These are phyloP conservation scores for Hoplostethus atlanticus DNA, from an alignment of 2,797 vertebrate genomes.

Conservation along the genomic window DNA sequence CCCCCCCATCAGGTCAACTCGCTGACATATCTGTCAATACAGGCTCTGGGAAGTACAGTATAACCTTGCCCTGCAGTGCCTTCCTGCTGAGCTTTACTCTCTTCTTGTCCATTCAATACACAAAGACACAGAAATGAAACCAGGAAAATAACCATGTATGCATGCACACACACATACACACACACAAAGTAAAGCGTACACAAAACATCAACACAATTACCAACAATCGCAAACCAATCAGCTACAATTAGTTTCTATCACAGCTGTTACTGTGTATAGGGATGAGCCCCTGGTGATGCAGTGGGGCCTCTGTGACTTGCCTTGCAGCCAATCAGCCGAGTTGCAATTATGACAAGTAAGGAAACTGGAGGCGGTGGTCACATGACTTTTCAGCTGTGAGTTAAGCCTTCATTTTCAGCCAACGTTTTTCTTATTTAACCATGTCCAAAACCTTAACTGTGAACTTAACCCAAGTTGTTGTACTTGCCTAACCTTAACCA, in stretches of 20 bases:
- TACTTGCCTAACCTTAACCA: too few relatives aligned
- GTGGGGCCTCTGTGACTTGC: slow-evolving; percentile 47
- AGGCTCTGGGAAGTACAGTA: slow-evolving; percentile 44
- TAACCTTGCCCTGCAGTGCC: slow-evolving; percentile 55
- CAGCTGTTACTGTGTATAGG: slow-evolving; percentile 47
- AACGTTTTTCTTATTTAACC: too few relatives aligned
- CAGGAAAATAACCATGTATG: background rate
- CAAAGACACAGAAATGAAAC: background rate
- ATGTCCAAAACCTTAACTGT: too few relatives aligned
- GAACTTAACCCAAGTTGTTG: too few relatives aligned
- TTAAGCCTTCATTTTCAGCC: too few relatives aligned
- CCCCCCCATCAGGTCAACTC: slow-evolving; percentile 55
- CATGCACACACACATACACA: background rate
- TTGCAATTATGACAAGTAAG: too few relatives aligned
- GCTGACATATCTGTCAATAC: slow-evolving; percentile 76
- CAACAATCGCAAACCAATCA: slow-evolving; percentile 46
- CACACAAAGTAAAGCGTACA: background rate
- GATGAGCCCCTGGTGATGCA: slow-evolving; percentile 50
- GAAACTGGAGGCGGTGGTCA: too few relatives aligned
- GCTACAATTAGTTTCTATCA: slow-evolving; percentile 28
- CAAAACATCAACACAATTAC: slow-evolving; percentile 51
- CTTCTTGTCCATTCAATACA: slow-evolving; percentile 23
- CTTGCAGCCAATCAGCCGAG: slow-evolving; percentile 29
- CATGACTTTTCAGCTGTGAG: too few relatives aligned
- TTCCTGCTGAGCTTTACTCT: slow-evolving; percentile 40